Conservation (phyloP, 2,797 vertebrate genomes). For the Rhadinocentrus ornatus region DNA sequence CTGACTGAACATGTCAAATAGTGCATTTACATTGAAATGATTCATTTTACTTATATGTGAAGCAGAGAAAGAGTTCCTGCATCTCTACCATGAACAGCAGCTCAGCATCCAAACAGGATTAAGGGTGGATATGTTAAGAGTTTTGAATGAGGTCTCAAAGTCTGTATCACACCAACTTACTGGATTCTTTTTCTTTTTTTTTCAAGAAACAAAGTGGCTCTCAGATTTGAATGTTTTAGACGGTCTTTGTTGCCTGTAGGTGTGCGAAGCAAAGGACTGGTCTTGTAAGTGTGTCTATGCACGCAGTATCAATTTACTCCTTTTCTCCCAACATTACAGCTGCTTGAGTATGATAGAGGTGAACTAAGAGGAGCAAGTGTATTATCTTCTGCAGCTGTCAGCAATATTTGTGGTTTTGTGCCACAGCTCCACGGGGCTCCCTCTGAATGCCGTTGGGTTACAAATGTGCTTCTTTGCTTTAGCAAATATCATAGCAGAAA, state of each 20-base stretch:
- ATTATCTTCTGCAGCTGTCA: constrained; percentile 77
- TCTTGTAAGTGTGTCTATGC: constrained; percentile 23
- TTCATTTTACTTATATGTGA: constrained; percentile 53
- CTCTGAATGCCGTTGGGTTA: constrained; percentile 74
- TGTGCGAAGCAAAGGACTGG: constrained; percentile 44
- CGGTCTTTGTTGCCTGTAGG: constrained; percentile 7
- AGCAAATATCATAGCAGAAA: constrained; percentile 63
- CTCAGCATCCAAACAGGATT: neutral
- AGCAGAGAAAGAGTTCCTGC: constrained; percentile 36
- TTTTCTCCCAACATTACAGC: constrained; percentile 58
- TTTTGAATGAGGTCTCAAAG: neutral
- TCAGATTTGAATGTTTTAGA: neutral
- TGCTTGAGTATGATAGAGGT: constrained; percentile 62
- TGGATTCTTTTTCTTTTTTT: constrained; percentile 35
- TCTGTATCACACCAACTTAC: constrained; percentile 15
- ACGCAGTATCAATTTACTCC: constrained; percentile 52
- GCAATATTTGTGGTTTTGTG: constrained; percentile 65
- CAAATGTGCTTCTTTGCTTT: constrained; percentile 68
- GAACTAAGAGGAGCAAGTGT: constrained; percentile 56
- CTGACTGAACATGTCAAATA: constrained; percentile 71
- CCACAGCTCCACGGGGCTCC: constrained; percentile 48
- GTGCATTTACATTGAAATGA: constrained; percentile 65
- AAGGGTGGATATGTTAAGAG: too few species aligned
- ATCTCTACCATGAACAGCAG: constrained; percentile 15
- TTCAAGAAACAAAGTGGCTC: neutral